Percentiles rank a stretch among this genome's conserved stretches.
These are phyloP conservation scores for Zaprionus lineosus DNA, from an alignment of 2,888 invertebrate genomes.

Conservation along the genomic window DNA sequence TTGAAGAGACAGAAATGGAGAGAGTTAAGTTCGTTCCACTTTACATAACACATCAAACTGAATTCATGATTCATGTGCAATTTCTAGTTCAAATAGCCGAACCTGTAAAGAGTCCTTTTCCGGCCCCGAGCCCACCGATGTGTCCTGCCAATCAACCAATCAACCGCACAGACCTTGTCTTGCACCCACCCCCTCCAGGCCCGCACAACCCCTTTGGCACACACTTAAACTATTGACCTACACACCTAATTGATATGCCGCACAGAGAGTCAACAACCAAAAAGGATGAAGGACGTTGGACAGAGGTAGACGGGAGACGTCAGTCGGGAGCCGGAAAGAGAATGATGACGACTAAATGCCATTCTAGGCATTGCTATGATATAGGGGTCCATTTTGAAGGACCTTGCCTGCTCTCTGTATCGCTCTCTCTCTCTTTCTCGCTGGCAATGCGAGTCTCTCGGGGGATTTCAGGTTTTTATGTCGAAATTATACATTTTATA, in stretches of 20 bases:
- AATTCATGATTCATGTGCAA: slow-evolving; percentile 45
- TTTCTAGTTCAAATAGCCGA: slow-evolving; percentile 44
- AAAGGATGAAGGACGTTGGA: slow-evolving; percentile 8
- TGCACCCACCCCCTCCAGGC: not conserved
- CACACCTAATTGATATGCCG: slow-evolving; percentile 68
- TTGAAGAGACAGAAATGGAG: not conserved
- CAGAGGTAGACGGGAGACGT: too few relatives aligned
- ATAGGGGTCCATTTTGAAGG: not conserved
- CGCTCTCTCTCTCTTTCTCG: not conserved
- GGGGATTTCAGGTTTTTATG: slow-evolving; percentile 67
- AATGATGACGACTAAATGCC: too few relatives aligned
- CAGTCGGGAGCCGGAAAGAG: too few relatives aligned
- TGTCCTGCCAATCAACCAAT: not conserved
- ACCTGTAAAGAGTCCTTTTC: slow-evolving; percentile 12
- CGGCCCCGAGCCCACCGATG: slow-evolving; percentile 15
- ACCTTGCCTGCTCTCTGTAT: not conserved
- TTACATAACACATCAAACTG: slow-evolving; percentile 24
- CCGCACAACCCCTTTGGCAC: not conserved
- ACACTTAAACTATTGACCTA: slow-evolving; percentile 65
- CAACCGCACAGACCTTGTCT: not conserved
- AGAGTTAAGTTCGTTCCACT: slow-evolving; percentile 1
- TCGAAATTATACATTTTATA: slow-evolving; percentile 73
- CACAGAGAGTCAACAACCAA: slow-evolving; percentile 61
- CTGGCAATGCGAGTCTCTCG: slow-evolving; percentile 33
- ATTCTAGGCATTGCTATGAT: too few relatives aligned